Conservation (phyloP, 2,797 vertebrate genomes). For the Lacerta agilis region DNA sequence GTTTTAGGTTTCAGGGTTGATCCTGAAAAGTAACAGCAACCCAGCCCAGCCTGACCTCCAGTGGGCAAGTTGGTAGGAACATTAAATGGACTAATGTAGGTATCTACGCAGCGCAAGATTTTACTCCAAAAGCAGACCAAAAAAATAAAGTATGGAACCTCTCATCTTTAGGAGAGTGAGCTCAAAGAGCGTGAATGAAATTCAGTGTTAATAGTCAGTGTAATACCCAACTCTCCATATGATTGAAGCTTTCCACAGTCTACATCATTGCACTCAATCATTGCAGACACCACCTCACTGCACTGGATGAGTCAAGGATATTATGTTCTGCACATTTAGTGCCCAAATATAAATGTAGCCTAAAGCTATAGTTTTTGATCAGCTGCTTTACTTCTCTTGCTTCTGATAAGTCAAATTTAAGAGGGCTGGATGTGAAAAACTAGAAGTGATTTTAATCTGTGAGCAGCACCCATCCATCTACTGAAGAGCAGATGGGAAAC, state of each 20-base stretch:
- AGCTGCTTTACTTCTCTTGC: neutral
- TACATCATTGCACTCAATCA: neutral
- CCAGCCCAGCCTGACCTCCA: neutral
- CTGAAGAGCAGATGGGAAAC: neutral
- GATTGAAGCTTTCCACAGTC: neutral
- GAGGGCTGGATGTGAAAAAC: neutral
- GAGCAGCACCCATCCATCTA: neutral
- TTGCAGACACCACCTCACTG: neutral
- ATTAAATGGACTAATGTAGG: neutral
- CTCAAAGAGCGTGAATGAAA: constrained; percentile 1
- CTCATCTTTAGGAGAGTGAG: neutral
- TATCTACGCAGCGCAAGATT: neutral
- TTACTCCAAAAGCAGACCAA: constrained; percentile 7
- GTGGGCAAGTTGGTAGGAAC: neutral
- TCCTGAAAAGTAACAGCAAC: neutral
- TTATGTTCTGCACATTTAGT: neutral
- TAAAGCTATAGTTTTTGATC: neutral
- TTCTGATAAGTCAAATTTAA: neutral
- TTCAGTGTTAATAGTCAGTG: neutral
- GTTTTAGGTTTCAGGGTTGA: neutral
- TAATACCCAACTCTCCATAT: neutral
- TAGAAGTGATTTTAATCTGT: neutral
- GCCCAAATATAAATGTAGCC: neutral
- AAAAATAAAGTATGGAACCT: neutral
- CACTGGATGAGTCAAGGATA: neutral